Percentiles rank a stretch among this genome's conserved stretches.
These are phyloP conservation scores for Mungos mungo DNA, from an alignment of 2,113 vertebrate species.

Conservation along the genomic window DNA sequence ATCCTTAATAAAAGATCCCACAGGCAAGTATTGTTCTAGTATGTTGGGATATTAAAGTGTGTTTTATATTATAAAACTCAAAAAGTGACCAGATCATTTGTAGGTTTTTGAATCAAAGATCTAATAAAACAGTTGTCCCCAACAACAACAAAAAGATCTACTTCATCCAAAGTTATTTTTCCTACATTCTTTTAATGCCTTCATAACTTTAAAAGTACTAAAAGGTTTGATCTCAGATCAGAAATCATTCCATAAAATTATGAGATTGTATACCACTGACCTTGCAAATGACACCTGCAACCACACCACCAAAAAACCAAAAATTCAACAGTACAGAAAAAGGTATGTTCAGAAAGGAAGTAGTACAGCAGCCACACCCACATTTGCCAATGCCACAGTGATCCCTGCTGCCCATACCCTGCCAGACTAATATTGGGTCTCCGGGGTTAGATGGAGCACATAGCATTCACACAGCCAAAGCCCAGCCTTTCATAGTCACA, in stretches of 20 bases:
- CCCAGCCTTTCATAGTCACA: background rate
- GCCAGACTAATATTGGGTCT: background rate
- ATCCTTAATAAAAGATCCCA: background rate
- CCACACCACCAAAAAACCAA: background rate
- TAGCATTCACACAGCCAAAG: background rate
- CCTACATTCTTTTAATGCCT: background rate
- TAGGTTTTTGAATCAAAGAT: background rate
- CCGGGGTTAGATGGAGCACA: background rate
- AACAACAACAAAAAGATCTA: background rate
- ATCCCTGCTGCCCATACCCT: background rate
- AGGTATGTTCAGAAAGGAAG: background rate
- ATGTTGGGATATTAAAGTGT: background rate
- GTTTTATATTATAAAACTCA: constrained; percentile 47
- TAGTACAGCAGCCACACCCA: background rate
- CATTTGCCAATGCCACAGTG: background rate
- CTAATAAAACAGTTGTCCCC: background rate
- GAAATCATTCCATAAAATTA: background rate
- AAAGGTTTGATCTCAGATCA: background rate
- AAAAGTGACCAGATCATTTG: background rate
- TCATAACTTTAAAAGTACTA: background rate
- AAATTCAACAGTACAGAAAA: background rate
- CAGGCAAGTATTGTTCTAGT: background rate
- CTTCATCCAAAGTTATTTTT: background rate
- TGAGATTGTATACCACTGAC: background rate
- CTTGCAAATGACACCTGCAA: background rate